Percentiles rank a stretch among this genome's conserved stretches.
phyloP scores from a whole-genome alignment of 1,140 invertebrate species.

The Drosophila azteca region DNA sequence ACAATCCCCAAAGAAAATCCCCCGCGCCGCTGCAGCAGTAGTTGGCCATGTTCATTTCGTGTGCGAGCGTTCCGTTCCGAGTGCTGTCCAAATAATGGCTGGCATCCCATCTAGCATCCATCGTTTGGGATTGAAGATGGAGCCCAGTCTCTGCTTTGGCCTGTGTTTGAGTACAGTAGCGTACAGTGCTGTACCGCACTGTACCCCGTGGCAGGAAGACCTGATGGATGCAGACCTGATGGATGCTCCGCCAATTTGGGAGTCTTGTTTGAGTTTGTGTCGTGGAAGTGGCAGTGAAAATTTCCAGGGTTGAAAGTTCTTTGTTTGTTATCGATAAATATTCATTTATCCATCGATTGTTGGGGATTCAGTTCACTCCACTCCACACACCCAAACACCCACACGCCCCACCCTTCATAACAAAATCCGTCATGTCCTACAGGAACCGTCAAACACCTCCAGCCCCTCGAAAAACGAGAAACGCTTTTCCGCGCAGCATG shows the following conservation, averaged over 20 bases:
- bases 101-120: slow-evolving; percentile 40
- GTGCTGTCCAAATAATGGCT: slow-evolving; percentile 68
- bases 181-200: no score
- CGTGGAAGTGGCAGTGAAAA: slow-evolving; percentile 36
- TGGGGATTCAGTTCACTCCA: not conserved
- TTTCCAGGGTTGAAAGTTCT: slow-evolving; percentile 20
- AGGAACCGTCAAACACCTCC: slow-evolving; percentile 9
- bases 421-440: slow-evolving; percentile 9
- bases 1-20: not conserved
- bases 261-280: slow-evolving; percentile 42
- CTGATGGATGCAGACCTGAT: slow-evolving; percentile 2
- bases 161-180: slow-evolving; percentile 4
- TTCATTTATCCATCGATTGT: slow-evolving; percentile 42
- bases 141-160: slow-evolving; percentile 7
- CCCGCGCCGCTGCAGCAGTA: slow-evolving; percentile 5
- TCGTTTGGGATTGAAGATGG: slow-evolving; percentile 35
- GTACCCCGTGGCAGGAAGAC: slow-evolving; percentile 8
- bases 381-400: not conserved
- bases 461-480: slow-evolving; percentile 12
- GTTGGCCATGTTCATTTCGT: slow-evolving; percentile 61
- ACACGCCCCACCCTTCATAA: not conserved
- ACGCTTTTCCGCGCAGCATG: slow-evolving; percentile 36
- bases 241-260: slow-evolving; percentile 20
- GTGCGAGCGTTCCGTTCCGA: slow-evolving; percentile 35
- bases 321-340: slow-evolving; percentile 51